Percentiles rank a stretch among this genome's conserved stretches.
Evolutionary conservation across 2,888 invertebrate species (phyloP).

Genomic region (Meiosimyza decipiens): DNA sequence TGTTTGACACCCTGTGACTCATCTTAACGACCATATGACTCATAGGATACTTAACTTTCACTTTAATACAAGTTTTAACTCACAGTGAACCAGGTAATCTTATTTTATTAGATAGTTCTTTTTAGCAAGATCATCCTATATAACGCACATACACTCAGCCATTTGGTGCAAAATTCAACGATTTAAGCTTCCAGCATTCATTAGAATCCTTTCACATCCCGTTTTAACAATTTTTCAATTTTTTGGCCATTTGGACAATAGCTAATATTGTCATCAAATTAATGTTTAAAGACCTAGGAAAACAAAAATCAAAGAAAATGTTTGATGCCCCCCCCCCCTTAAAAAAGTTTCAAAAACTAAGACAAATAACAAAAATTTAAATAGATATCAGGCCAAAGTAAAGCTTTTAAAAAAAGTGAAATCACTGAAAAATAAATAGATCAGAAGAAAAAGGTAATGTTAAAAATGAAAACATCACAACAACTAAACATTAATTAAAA

Average conservation of each 20-base stretch:
- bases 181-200: too few relatives aligned
- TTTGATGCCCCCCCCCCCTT: not conserved
- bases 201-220: not conserved
- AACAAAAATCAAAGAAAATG: not conserved
- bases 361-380: not conserved
- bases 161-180: too few relatives aligned
- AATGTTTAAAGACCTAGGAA: conserved; percentile 5
- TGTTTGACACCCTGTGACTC: too few relatives aligned
- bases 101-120: too few relatives aligned
- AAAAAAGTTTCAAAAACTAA: not conserved
- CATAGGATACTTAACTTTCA: too few relatives aligned
- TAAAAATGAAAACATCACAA: not conserved
- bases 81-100: too few relatives aligned
- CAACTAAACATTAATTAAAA: conserved; percentile 28
- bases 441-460: not conserved
- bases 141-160: too few relatives aligned
- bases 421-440: not conserved
- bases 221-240: not conserved
- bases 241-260: not conserved
- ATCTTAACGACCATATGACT: too few relatives aligned
- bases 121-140: too few relatives aligned
- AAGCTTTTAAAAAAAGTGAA: not conserved
- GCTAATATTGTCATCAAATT: conserved; percentile 15
- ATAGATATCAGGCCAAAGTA: not conserved
- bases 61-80: too few relatives aligned